phyloP scores from a whole-genome alignment of 2,888 invertebrate species.

The Stratiomys singularior region DNA sequence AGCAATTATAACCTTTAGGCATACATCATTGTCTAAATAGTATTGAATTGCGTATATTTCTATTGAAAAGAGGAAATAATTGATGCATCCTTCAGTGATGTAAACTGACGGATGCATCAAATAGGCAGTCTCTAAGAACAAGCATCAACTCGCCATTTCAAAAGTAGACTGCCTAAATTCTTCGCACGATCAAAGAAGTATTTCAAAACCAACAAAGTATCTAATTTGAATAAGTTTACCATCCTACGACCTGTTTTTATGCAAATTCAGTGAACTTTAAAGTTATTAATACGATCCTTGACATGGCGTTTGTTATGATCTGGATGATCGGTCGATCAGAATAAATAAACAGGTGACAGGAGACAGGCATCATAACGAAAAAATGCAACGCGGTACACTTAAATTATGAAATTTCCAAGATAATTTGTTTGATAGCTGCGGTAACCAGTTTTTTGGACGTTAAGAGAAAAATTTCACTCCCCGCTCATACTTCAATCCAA shows the following conservation, averaged over 20 bases:
- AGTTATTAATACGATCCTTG: neutral
- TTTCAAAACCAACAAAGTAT: too few relatives aligned
- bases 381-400: conserved; percentile 15
- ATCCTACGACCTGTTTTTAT: neutral
- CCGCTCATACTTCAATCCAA: conserved; percentile 44
- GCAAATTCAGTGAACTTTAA: conserved; percentile 2
- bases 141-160: too few relatives aligned
- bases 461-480: conserved; percentile 30
- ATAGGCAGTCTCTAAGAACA: too few relatives aligned
- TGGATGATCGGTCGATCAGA: neutral
- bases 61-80: too few relatives aligned
- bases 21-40: too few relatives aligned
- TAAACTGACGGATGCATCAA: too few relatives aligned
- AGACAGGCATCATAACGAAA: neutral
- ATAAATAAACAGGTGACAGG: conserved; percentile 3
- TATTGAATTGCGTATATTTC: too few relatives aligned
- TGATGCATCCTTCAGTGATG: too few relatives aligned
- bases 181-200: too few relatives aligned
- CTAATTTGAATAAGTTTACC: too few relatives aligned
- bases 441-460: conserved; percentile 5
- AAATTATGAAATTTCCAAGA: conserved; percentile 45
- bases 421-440: conserved; percentile 18
- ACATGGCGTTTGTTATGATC: conserved; percentile 8
- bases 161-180: too few relatives aligned
- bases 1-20: too few relatives aligned